Conservation (phyloP, 2,888 invertebrate genomes). For the Argyresthia goedartella region DNA sequence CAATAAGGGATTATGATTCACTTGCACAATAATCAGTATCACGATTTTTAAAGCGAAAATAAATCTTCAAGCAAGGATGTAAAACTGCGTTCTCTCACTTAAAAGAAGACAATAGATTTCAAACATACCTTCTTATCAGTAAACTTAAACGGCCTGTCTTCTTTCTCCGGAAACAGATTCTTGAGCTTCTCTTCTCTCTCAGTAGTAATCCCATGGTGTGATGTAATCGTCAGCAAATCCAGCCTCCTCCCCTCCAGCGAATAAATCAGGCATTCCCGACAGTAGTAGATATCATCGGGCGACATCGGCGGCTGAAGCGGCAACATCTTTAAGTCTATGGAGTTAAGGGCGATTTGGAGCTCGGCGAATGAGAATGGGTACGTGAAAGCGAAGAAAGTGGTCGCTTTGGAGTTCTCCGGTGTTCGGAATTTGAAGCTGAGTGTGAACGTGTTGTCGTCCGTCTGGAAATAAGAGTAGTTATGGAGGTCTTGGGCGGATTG, state of each 20-base stretch:
- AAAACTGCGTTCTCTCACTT: neutral
- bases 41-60: too few species aligned
- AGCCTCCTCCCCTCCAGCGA: slow-evolving; percentile 83
- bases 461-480: slow-evolving; percentile 59
- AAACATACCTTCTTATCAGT: slow-evolving; percentile 77
- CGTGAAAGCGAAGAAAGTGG: slow-evolving; percentile 91
- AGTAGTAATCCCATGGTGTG: slow-evolving; percentile 80
- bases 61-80: too few species aligned
- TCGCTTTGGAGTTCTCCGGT: slow-evolving; percentile 77
- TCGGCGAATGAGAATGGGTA: slow-evolving; percentile 91
- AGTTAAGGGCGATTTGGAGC: slow-evolving; percentile 78
- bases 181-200: slow-evolving; percentile 80
- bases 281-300: slow-evolving; percentile 85
- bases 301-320: slow-evolving; percentile 37
- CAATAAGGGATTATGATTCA: too few species aligned
- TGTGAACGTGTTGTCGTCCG: slow-evolving; percentile 79
- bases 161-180: slow-evolving; percentile 79
- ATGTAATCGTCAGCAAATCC: slow-evolving; percentile 87
- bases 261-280: slow-evolving; percentile 82
- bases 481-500: neutral
- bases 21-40: too few species aligned
- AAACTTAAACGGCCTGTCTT: slow-evolving; percentile 81
- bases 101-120: too few species aligned
- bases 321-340: slow-evolving; percentile 75
- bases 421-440: slow-evolving; percentile 81